Conservation (phyloP, 2,888 invertebrate species). For the Cataglyphis livida region DNA sequence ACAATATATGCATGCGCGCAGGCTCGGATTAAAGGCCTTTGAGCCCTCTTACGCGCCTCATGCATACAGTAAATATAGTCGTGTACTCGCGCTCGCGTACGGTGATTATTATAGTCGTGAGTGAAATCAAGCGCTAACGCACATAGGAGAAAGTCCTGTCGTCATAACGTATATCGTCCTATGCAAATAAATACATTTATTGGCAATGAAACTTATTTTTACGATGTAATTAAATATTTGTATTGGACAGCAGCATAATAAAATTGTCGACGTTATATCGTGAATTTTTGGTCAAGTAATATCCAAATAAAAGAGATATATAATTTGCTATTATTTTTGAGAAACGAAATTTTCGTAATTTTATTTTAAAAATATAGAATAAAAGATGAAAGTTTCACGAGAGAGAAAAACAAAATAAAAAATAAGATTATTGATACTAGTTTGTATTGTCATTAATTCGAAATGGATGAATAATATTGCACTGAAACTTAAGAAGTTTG, state of each 20-base stretch:
- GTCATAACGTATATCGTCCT: neutral
- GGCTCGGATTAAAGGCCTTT: slow-evolving; percentile 49
- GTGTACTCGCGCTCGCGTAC: neutral
- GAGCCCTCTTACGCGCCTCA: slow-evolving; percentile 15
- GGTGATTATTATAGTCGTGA: slow-evolving; percentile 26
- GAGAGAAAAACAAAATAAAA: neutral
- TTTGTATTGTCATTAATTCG: neutral
- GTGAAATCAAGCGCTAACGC: slow-evolving; percentile 24
- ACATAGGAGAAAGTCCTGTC: slow-evolving; percentile 31
- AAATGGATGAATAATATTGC: neutral
- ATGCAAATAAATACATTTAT: neutral
- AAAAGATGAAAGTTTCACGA: neutral
- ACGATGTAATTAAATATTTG: neutral
- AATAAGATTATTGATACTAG: neutral
- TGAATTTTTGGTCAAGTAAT: neutral
- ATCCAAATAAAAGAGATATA: neutral
- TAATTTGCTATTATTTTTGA: neutral
- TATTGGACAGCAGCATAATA: neutral
- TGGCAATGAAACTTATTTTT: neutral
- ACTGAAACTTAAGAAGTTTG: neutral
- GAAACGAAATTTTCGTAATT: neutral
- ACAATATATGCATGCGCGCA: slow-evolving; percentile 32
- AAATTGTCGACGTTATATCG: neutral
- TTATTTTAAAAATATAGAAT: neutral
- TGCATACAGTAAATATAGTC: slow-evolving; percentile 20